phyloP scores from a whole-genome alignment of 1,140 invertebrate species.

The Eulimnadia texana region DNA sequence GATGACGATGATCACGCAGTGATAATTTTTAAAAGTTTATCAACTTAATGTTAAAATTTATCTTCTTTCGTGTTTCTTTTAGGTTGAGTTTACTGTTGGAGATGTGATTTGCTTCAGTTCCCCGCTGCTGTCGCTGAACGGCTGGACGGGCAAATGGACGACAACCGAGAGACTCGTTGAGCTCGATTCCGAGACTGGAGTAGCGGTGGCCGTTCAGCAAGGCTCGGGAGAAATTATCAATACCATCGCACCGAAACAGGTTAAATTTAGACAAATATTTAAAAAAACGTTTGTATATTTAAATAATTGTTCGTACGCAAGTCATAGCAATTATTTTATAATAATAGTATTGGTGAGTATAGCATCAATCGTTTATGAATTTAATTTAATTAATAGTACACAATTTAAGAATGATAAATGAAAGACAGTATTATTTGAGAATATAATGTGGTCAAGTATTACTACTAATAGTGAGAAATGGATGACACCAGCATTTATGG shows the following conservation, averaged over 20 bases:
- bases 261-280: not conserved
- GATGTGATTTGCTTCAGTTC: constrained; percentile 20
- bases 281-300: too few relatives aligned
- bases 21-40: constrained; percentile 1
- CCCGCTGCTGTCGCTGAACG: constrained; percentile 11
- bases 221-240: constrained; percentile 17
- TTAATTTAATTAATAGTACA: too few relatives aligned
- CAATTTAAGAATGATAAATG: too few relatives aligned
- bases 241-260: constrained; percentile 6
- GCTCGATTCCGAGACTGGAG: constrained; percentile 14
- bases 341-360: too few relatives aligned
- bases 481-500: too few relatives aligned
- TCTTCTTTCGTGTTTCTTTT: constrained; percentile 5
- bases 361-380: too few relatives aligned
- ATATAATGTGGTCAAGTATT: too few relatives aligned
- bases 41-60: too few relatives aligned
- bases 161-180: constrained; percentile 1
- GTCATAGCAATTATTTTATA: too few relatives aligned
- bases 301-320: too few relatives aligned
- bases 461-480: too few relatives aligned
- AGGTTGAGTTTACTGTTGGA: not conserved
- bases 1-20: constrained; percentile 1
- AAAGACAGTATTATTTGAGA: too few relatives aligned
- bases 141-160: constrained; percentile 13
- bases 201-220: constrained; percentile 12